Evolutionary conservation across 2,888 invertebrate species (phyloP).

Genomic region (Polydrusus pterygomalis): DNA sequence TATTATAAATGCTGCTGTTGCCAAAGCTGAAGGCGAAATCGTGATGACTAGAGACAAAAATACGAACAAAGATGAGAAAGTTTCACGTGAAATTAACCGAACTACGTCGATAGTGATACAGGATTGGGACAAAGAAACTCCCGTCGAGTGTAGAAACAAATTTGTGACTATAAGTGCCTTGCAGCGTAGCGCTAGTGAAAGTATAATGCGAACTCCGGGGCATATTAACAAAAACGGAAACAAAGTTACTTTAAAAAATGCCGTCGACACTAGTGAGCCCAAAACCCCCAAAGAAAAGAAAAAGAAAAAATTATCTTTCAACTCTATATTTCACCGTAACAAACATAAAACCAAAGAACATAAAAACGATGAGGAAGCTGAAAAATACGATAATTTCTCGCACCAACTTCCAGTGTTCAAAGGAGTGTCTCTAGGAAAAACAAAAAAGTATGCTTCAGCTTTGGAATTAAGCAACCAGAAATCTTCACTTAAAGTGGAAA

Average conservation of each 20-base stretch:
- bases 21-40: slow-evolving; percentile 55
- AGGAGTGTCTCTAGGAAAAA: slow-evolving; percentile 57
- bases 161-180: slow-evolving; percentile 53
- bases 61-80: slow-evolving; percentile 57
- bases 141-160: slow-evolving; percentile 58
- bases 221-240: slow-evolving; percentile 60
- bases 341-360: slow-evolving; percentile 60
- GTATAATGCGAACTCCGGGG: slow-evolving; percentile 51
- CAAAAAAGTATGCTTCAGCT: slow-evolving; percentile 63
- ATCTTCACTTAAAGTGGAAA: slow-evolving; percentile 28
- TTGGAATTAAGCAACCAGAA: slow-evolving; percentile 62
- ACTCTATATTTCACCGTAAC: slow-evolving; percentile 62
- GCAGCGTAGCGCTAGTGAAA: slow-evolving; percentile 58
- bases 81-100: slow-evolving; percentile 55
- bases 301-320: slow-evolving; percentile 64
- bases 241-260: slow-evolving; percentile 9
- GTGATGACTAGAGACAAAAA: slow-evolving; percentile 59
- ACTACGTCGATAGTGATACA: slow-evolving; percentile 60
- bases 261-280: slow-evolving; percentile 18
- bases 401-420: slow-evolving; percentile 59
- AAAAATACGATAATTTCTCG: slow-evolving; percentile 63
- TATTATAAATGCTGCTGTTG: slow-evolving; percentile 59
- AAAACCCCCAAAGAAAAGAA: slow-evolving; percentile 58
- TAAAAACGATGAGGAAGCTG: slow-evolving; percentile 62
- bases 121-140: slow-evolving; percentile 53